Evolutionary conservation across 2,113 vertebrate genomes (phyloP).

Genomic region (Burhinus oedicnemus): DNA sequence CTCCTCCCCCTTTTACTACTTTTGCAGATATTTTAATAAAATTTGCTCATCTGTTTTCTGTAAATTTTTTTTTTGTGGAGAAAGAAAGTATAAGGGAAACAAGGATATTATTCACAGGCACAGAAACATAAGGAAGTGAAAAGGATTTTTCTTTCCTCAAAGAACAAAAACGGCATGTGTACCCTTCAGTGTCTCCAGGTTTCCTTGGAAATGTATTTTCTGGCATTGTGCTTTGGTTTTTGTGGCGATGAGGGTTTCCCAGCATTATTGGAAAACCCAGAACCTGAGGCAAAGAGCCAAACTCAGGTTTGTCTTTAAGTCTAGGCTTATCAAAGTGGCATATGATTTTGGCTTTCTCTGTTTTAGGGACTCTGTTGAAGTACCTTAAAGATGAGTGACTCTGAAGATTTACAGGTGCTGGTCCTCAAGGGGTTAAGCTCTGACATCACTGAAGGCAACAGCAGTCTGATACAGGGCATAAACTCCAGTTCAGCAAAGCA

Average conservation of each 20-base stretch:
- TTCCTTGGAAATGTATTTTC: not conserved
- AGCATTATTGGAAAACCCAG: not conserved
- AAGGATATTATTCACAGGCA: not conserved
- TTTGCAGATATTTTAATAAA: not conserved
- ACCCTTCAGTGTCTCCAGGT: not conserved
- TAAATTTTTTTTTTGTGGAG: not conserved
- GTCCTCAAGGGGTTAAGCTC: not conserved
- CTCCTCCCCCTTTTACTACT: not conserved
- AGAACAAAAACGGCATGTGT: not conserved
- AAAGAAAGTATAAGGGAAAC: not conserved
- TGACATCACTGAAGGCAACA: not conserved
- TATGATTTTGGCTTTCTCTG: not conserved
- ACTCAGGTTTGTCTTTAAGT: not conserved
- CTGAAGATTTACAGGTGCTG: not conserved
- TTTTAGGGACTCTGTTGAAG: not conserved
- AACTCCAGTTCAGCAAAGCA: not conserved
- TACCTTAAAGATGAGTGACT: not conserved
- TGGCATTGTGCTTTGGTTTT: conserved; percentile 23
- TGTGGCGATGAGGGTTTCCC: not conserved
- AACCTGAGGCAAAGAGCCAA: not conserved
- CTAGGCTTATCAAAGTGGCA: not conserved
- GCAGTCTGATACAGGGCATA: not conserved
- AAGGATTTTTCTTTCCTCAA: not conserved
- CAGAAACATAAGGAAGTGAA: not conserved
- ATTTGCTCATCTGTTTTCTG: not conserved